Evolutionary conservation across 2,888 invertebrate species (phyloP), one percentile per base, ranked within the genome.

Genomic region (Lapara coniferarum): DNA sequence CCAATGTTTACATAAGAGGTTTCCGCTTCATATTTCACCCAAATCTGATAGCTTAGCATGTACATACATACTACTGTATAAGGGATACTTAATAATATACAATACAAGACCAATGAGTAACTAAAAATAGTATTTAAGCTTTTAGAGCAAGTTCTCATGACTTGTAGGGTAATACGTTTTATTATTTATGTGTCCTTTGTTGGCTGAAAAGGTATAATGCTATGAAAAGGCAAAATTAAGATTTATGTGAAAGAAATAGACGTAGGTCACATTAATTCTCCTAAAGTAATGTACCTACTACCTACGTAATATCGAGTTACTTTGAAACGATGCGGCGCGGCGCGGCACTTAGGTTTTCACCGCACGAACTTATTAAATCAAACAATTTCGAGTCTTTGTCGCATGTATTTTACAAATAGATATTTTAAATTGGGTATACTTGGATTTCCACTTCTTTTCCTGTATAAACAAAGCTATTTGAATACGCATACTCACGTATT

Each of bases 341-440:
- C 25, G 19, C 46, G 16, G 49, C n/a, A 37, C 44, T 16, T 44
- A 16, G 14, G 46, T 4, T 59, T 59, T 59, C 59, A 46, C 12
- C 44, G 49, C 63, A 63, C 19, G 49, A 59, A 19, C 16, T 49
- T 63, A 63, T 63, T 25, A 19, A 63, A 49, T 19, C 49, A 25
- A 19, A 63, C 46, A 63, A 49, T 19, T 49, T 19, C 6, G 19
- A 63, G 13, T 46, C 19, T 63, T 44, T 10, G 19, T 49, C 13
- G 63, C 49, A 19, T 63, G 49, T 63, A 19, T 49, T 13, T 63
- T 49, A 13, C 49, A 46, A 49, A 49, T 63, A 49, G 10, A 7
- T 46, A 46, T 49, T 63, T 19, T 19, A 63, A 49, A 19, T 63
- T 19, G 46, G 16, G 46, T 46, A 46, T 59, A 3, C 19, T 49